Base-by-base conservation (phyloP, 2,888 invertebrate genomes). In the Leptothorax acervorum region DNA sequence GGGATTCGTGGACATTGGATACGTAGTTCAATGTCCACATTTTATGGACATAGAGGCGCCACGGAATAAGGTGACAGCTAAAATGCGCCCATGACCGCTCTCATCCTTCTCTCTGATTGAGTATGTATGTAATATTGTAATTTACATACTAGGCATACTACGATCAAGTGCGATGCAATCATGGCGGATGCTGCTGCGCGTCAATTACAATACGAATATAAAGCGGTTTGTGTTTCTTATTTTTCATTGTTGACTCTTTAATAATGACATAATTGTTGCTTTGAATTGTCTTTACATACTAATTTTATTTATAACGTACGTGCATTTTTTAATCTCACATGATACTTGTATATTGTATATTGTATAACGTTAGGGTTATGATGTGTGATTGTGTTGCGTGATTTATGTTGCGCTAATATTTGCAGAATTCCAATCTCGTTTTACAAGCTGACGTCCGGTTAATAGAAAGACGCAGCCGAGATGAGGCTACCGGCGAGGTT, bases 401-500 rank as follows among this genome's bases (percentile, higher is more conserved):
- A 23, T 23, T 45, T 35, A 23, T 23, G 18, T 65, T 39, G 39
- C 4, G 5, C 4, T 62, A 42, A 78, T 53, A 83, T 31, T 90
- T 88, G 88, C 95, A 99, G 99, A 99, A 99, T 95, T 99, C 99
- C 0, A 99, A 99, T 96, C 97, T 99, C 95, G 99, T 99, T 70
- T 96, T 99, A 92, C 99, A 99, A 98, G 99, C 99, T 83, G 99
- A 99, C 96, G 98, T 99, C 55, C 97, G 99, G 70, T 96, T 99
- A 51, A 99, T 99, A 87, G 99, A 99, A 95, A 96, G 99, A 89
- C 96, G 99, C 86, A 98, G 99, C 76, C 96, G 99, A 91, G 99
- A 99, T 99, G 99, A 99, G 95, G 99, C 99, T 0, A 99, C 99
- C 0, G 99, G 99, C 35, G 99, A 99, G 95, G 99, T 99, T 89